phyloP scores from a whole-genome alignment of 2,113 vertebrate species.

The Hyperopisus bebe region DNA sequence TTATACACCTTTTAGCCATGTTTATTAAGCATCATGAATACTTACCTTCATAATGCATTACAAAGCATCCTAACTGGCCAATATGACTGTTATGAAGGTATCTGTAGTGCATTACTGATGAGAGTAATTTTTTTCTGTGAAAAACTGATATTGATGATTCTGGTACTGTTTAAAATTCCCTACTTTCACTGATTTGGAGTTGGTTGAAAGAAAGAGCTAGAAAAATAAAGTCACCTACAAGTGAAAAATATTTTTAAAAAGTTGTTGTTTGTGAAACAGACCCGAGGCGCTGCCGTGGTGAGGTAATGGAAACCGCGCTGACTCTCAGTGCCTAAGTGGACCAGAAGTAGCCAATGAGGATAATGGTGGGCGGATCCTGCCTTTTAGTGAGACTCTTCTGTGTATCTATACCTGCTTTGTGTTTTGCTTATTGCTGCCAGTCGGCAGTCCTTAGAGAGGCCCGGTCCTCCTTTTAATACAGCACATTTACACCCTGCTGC shows the following conservation, averaged over 20 bases:
- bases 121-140: not conserved
- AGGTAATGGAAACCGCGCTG: not conserved
- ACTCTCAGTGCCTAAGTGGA: not conserved
- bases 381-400: not conserved
- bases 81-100: not conserved
- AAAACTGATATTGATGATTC: not conserved
- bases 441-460: not conserved
- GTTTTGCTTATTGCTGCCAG: not conserved
- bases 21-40: not conserved
- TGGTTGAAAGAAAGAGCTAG: not conserved
- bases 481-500: not conserved
- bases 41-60: not conserved
- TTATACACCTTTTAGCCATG: not conserved
- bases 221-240: not conserved
- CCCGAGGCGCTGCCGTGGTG: not conserved
- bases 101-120: not conserved
- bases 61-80: not conserved
- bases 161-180: not conserved
- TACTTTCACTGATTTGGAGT: not conserved
- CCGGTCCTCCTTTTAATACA: not conserved
- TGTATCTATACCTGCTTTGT: not conserved
- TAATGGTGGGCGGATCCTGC: not conserved
- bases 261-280: not conserved
- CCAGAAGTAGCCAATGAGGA: not conserved
- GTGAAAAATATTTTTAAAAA: not conserved